These are phyloP conservation scores for Ips nitidus DNA, from an alignment of 1,140 invertebrate species.

Conservation along the genomic window DNA sequence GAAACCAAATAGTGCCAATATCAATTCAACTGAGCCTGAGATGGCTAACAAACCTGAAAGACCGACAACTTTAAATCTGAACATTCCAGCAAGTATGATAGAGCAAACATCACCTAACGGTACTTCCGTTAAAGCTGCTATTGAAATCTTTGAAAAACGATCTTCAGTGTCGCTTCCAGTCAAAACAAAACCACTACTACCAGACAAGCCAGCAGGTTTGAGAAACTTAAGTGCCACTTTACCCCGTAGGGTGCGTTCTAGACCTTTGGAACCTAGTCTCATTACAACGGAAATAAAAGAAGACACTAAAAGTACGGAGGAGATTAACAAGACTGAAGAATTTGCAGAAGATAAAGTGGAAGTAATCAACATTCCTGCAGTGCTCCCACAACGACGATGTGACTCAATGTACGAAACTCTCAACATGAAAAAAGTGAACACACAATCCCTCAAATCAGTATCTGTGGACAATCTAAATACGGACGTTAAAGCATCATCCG, in stretches of 20 bases:
- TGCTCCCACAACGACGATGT: slow-evolving; percentile 37
- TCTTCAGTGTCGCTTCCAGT: slow-evolving; percentile 9
- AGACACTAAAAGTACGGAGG: not conserved
- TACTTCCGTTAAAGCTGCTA: slow-evolving; percentile 50
- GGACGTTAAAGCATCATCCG: not conserved
- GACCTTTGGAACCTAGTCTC: not conserved
- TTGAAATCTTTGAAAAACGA: slow-evolving; percentile 53
- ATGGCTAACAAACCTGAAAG: slow-evolving; percentile 48
- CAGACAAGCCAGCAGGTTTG: slow-evolving; percentile 22
- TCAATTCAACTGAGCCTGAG: slow-evolving; percentile 44
- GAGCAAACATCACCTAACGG: slow-evolving; percentile 21
- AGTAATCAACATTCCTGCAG: slow-evolving; percentile 40
- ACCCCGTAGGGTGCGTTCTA: not conserved
- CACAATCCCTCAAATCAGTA: slow-evolving; percentile 23
- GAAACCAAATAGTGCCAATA: slow-evolving; percentile 27
- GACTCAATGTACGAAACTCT: slow-evolving; percentile 46
- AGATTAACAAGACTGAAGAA: slow-evolving; percentile 33
- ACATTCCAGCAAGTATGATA: slow-evolving; percentile 1
- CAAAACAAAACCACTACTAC: slow-evolving; percentile 19
- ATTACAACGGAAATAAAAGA: not conserved
- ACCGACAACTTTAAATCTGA: slow-evolving; percentile 26
- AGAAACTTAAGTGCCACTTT: slow-evolving; percentile 12
- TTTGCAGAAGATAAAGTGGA: slow-evolving; percentile 34
- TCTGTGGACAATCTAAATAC: slow-evolving; percentile 25
- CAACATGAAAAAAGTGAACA: slow-evolving; percentile 35